Conservation (phyloP, 2,797 vertebrate genomes). For the Thamnophis elegans region DNA sequence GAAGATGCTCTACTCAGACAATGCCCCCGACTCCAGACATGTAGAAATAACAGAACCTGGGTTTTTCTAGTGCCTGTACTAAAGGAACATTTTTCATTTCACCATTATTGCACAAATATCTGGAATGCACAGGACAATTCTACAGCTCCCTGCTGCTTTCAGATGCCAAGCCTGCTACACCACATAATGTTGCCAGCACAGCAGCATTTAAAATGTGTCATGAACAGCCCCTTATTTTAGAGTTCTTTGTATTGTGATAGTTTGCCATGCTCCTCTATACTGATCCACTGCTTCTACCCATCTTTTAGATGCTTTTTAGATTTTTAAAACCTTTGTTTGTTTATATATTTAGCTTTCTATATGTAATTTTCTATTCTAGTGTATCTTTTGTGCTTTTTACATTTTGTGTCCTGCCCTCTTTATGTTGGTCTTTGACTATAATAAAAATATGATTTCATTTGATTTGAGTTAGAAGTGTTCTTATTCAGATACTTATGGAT, state of each 20-base stretch:
- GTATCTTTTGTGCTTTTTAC: not conserved
- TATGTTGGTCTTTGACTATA: not conserved
- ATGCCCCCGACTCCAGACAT: no score
- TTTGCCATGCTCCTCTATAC: not conserved
- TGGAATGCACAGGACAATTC: not conserved
- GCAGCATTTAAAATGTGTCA: not conserved
- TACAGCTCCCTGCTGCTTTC: not conserved
- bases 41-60: not conserved
- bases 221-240: not conserved
- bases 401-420: not conserved
- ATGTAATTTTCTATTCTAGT: not conserved
- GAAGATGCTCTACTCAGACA: no score
- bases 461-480: not conserved
- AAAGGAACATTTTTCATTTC: not conserved
- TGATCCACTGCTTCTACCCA: not conserved
- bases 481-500: not conserved
- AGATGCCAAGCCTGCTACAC: not conserved
- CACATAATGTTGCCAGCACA: not conserved
- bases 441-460: not conserved
- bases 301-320: not conserved
- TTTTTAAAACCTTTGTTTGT: not conserved
- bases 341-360: not conserved
- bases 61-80: not conserved
- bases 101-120: not conserved
- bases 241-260: not conserved